phyloP scores from a whole-genome alignment of 2,888 invertebrate species.

The Acronicta aceris region DNA sequence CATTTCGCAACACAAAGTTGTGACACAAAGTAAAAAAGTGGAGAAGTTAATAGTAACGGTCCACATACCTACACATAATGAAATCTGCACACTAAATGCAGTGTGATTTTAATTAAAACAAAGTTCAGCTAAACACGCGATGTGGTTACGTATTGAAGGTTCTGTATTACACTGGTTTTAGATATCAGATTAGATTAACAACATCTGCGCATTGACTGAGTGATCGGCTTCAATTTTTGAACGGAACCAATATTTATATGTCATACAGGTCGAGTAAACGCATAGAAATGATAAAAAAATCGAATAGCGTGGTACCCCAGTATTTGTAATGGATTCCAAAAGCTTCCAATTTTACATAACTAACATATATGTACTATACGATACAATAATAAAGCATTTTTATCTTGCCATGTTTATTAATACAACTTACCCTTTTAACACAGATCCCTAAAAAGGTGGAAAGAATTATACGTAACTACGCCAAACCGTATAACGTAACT shows the following conservation, averaged over 20 bases:
- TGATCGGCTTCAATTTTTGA: no score
- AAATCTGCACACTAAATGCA: conserved; percentile 36
- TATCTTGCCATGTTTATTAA: no score
- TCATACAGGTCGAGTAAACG: no score
- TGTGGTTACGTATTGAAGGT: neutral
- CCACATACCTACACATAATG: conserved; percentile 29
- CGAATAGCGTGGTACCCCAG: no score
- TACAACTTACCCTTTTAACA: neutral
- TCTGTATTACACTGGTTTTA: neutral
- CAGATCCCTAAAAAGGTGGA: conserved; percentile 9
- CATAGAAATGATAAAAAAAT: no score
- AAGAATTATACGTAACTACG: conserved; percentile 20
- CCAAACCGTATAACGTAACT: conserved; percentile 46
- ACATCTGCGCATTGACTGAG: no score
- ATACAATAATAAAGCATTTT: no score
- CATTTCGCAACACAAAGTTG: conserved; percentile 24
- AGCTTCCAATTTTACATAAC: no score
- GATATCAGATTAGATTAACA: no score
- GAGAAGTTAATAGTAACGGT: conserved; percentile 16
- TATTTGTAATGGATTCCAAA: no score
- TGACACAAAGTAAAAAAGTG: conserved; percentile 26
- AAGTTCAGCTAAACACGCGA: conserved; percentile 4
- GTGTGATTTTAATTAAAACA: conserved; percentile 43
- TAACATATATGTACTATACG: no score
- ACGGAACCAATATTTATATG: no score